Evolutionary conservation across 2,797 vertebrate genomes (phyloP).

Genomic region (Toxotes lorentzi): DNA sequence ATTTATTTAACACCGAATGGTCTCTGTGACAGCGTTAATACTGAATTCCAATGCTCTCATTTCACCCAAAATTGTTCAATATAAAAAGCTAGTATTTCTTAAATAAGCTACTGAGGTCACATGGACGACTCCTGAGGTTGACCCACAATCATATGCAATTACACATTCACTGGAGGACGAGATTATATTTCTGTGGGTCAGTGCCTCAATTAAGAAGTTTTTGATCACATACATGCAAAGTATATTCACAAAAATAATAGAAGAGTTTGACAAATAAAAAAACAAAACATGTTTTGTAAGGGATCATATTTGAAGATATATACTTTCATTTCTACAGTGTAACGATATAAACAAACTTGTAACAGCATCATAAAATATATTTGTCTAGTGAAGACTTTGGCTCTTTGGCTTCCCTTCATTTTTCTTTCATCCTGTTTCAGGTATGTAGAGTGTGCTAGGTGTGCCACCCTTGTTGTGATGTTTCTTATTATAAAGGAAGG

Average conservation of each 20-base stretch:
- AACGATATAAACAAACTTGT: constrained; percentile 18
- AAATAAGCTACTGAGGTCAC: constrained; percentile 66
- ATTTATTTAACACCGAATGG: constrained; percentile 43
- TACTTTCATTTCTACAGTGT: neutral
- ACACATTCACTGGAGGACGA: constrained; percentile 52
- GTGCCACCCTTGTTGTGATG: constrained; percentile 48
- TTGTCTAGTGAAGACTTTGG: neutral
- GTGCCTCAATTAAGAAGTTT: constrained; percentile 27
- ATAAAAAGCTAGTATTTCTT: constrained; percentile 68
- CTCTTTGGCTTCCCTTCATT: neutral
- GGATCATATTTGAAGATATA: neutral
- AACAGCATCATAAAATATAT: neutral
- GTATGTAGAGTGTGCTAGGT: constrained; percentile 37
- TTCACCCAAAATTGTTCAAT: constrained; percentile 65
- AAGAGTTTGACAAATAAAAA: neutral
- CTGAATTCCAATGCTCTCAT: constrained; percentile 52
- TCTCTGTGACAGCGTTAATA: constrained; percentile 46
- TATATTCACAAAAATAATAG: constrained; percentile 9
- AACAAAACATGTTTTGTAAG: neutral
- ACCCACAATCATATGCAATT: constrained; percentile 65
- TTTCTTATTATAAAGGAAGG: constrained; percentile 48
- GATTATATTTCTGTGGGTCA: constrained; percentile 55
- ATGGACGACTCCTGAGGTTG: constrained; percentile 65
- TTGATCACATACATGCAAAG: constrained; percentile 30
- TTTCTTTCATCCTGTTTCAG: neutral